phyloP scores from a whole-genome alignment of 2,113 vertebrate species.

The Psittacula cyanocephala region DNA sequence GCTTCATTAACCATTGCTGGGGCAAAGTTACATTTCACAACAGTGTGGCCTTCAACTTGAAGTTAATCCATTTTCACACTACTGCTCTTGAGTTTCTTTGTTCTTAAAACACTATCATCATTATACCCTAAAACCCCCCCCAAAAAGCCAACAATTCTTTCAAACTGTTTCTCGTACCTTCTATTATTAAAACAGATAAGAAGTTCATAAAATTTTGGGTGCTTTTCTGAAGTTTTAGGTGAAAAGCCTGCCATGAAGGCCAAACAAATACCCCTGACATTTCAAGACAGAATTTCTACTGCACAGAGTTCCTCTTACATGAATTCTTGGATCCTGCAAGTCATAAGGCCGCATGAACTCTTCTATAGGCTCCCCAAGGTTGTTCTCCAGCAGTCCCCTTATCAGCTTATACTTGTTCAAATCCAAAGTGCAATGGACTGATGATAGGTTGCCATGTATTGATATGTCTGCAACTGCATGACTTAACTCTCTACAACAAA shows the following conservation, averaged over 20 bases:
- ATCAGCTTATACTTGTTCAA: slow-evolving; percentile 91
- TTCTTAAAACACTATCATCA: background rate
- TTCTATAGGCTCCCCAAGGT: slow-evolving; percentile 92
- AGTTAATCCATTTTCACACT: background rate
- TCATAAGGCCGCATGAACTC: slow-evolving; percentile 96
- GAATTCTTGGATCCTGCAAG: slow-evolving; percentile 91
- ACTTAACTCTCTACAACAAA: slow-evolving; percentile 84
- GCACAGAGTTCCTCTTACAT: slow-evolving; percentile 75
- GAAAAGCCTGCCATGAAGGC: background rate
- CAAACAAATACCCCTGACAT: background rate
- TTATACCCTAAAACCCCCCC: background rate
- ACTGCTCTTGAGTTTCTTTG: background rate
- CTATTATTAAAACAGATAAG: background rate
- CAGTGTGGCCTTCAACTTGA: background rate
- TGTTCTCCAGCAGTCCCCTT: slow-evolving; percentile 90
- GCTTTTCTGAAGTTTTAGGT: background rate
- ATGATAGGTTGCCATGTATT: slow-evolving; percentile 90
- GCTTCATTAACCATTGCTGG: background rate
- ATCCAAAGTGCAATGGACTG: slow-evolving; percentile 92
- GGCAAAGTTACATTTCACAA: background rate
- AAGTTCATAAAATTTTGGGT: background rate
- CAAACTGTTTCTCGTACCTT: background rate
- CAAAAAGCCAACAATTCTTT: background rate
- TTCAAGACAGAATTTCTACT: background rate
- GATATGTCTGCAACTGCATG: slow-evolving; percentile 91